Base-by-base conservation (phyloP, 2,888 invertebrate species). In the Sipha maydis region DNA sequence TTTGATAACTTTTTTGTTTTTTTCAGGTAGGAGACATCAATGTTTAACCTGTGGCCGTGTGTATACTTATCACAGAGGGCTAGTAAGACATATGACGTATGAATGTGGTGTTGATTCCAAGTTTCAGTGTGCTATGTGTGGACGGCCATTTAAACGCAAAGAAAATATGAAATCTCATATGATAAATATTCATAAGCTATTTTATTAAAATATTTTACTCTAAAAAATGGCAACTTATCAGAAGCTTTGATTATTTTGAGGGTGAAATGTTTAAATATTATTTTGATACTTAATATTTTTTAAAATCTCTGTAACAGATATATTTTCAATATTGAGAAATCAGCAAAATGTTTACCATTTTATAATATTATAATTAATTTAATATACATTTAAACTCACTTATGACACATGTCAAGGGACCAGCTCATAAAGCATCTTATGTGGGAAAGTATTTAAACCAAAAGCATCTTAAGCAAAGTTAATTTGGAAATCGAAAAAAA, bases 41-140 rank as follows among this genome's bases (percentile, higher is more conserved):
- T 93, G 93, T 90, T 90, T 91, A 71, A 89, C 91, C 7, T 93
- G 93, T 90, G 90, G 91, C 14, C 91, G 91, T 77, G 91, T 92
- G 89, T 93, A 92, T 90, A 93, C 92, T 89, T 92, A 93, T 89
- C 91, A 92, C 90, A 92, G 92, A 90, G 92, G 92, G 89, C 90
- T 93, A 19, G 89, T 86, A n/a, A 91, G 91, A 71, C 93, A 93
- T 89, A 90, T 92, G 90, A 92, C 92, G 89, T 92, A 92, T 89
- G 92, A 93, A 90, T 93, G 93, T 90, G 90, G 90, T n/a, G 90
- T 90, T 67, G 75, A 82, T 77, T 90, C 90, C 73, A 90, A 90
- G 89, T 91, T 91, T 84, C 89, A 88, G 73, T 91, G 91, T 83
- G 89, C 90, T 4, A 90, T 91, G 83, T 92, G 92, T 89, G 90